These are phyloP conservation scores for Cantharis rufa DNA, from an alignment of 2,888 invertebrate species.

Conservation along the genomic window DNA sequence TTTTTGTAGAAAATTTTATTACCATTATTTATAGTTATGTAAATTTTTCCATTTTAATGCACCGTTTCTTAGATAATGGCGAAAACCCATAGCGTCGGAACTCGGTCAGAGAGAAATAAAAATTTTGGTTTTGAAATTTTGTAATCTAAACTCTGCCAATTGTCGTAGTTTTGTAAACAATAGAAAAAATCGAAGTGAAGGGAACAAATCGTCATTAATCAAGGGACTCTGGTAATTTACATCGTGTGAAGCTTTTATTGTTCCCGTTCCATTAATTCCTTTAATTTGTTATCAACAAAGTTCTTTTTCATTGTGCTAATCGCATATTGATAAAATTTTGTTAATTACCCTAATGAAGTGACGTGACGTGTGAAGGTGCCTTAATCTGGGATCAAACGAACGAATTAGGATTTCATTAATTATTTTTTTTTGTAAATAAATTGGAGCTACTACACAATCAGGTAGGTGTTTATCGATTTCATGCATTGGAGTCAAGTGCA, in stretches of 20 bases:
- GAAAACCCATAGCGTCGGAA: neutral
- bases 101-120: no score
- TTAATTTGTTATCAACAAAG: constrained; percentile 1
- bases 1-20: neutral
- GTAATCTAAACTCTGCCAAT: no score
- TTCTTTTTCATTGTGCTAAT: neutral
- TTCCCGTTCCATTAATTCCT: neutral
- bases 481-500: neutral
- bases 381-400: neutral
- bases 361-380: neutral
- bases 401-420: neutral
- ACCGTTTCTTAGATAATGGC: neutral
- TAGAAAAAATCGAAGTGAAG: neutral
- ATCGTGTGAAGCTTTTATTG: neutral
- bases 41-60: neutral
- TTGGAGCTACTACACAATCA: neutral
- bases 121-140: no score
- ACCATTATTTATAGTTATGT: neutral
- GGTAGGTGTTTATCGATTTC: neutral
- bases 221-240: neutral
- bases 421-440: neutral
- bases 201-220: neutral
- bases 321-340: neutral
- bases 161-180: neutral
- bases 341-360: neutral